A percentile compares a stretch with the other conserved stretches of the same genome.
Conservation (phyloP, 2,888 invertebrate genomes). For the Bedellia somnulentella region DNA sequence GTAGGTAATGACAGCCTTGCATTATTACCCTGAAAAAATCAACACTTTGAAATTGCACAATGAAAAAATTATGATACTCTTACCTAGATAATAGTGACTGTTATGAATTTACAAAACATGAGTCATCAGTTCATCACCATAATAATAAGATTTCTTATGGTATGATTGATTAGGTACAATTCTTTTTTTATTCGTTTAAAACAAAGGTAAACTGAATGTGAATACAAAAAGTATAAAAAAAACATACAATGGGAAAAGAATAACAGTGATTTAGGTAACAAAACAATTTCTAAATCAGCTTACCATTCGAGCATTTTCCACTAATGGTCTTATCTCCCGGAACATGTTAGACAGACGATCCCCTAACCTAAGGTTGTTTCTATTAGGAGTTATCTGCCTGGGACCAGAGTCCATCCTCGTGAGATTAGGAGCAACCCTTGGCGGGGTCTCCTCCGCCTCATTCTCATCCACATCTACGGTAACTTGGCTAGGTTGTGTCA, state of each 20-base stretch:
- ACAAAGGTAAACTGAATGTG: no score
- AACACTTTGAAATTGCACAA: slow-evolving; percentile 1
- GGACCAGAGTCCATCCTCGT: slow-evolving; percentile 33
- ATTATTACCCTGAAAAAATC: slow-evolving; percentile 34
- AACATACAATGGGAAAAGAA: no score
- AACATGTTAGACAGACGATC: slow-evolving; percentile 51
- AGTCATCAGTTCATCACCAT: no score
- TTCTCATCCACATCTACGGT: slow-evolving; percentile 44
- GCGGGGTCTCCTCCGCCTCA: slow-evolving; percentile 23
- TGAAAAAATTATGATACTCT: neutral
- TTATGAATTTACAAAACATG: slow-evolving; percentile 4
- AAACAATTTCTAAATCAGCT: slow-evolving; percentile 8
- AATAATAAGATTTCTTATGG: no score
- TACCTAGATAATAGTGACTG: slow-evolving; percentile 3
- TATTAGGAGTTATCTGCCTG: slow-evolving; percentile 25
- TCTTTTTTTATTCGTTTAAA: no score
- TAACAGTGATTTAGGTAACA: no score
- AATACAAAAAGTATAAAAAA: no score
- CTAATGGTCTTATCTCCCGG: slow-evolving; percentile 67
- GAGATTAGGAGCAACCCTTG: slow-evolving; percentile 21
- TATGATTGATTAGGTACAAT: no score
- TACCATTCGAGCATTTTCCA: slow-evolving; percentile 64
- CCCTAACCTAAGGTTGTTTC: slow-evolving; percentile 38
- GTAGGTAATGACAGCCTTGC: slow-evolving; percentile 41
- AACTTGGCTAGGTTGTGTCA: slow-evolving; percentile 47